phyloP scores from a whole-genome alignment of 2,113 vertebrate species.

The Panthera uncia region DNA sequence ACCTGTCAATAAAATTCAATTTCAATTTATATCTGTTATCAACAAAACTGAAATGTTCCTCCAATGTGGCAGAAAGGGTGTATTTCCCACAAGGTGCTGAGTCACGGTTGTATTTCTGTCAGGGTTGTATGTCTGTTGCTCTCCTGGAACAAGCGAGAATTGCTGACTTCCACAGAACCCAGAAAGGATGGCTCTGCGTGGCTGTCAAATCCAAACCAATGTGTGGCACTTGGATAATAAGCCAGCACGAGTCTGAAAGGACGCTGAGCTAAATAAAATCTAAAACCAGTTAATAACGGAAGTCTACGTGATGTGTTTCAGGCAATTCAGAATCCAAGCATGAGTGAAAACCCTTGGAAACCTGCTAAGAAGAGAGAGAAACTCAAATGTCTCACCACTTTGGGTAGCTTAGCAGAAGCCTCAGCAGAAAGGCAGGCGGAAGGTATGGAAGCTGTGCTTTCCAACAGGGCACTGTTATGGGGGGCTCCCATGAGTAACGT shows the following conservation, averaged over 20 bases:
- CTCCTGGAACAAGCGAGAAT: not conserved
- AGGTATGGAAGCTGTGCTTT: not conserved
- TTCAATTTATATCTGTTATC: not conserved
- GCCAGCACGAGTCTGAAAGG: not conserved
- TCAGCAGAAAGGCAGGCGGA: not conserved
- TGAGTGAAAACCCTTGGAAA: not conserved
- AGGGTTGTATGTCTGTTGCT: not conserved
- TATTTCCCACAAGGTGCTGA: not conserved
- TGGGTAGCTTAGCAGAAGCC: too few species aligned
- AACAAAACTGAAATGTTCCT: not conserved
- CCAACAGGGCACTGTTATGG: fast-evolving
- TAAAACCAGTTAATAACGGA: not conserved
- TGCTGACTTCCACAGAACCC: not conserved
- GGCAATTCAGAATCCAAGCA: not conserved
- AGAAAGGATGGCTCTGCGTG: too few species aligned
- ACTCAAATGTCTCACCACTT: not conserved
- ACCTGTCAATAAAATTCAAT: not conserved
- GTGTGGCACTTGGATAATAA: not conserved
- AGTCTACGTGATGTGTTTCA: not conserved
- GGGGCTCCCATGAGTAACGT: not conserved
- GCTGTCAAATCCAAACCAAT: not conserved
- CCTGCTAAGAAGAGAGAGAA: not conserved
- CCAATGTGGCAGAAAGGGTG: not conserved
- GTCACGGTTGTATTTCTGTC: not conserved
- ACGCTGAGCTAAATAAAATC: not conserved